These are phyloP conservation scores for Poeciliopsis presidionis DNA, from an alignment of 2,797 vertebrate species.

Conservation along the genomic window DNA sequence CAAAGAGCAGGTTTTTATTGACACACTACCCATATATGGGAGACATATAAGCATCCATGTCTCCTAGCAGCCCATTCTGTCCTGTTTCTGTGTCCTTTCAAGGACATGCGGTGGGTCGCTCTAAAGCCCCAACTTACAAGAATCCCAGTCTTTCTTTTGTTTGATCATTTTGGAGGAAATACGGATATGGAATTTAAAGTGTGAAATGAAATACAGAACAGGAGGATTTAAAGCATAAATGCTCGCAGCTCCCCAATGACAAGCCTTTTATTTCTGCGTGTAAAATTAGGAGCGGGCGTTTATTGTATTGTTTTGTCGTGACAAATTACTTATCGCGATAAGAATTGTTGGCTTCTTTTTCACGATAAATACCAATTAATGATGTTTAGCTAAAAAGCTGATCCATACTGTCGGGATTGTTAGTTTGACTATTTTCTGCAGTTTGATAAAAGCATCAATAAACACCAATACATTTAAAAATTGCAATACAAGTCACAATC, in stretches of 20 bases:
- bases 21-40: constrained; percentile 13
- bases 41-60: constrained; percentile 12
- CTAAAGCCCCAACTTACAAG: background rate
- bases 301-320: no score
- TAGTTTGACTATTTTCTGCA: no score
- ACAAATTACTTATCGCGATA: no score
- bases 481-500: no score
- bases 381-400: no score
- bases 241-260: background rate
- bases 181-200: background rate
- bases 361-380: no score
- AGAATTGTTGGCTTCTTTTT: no score
- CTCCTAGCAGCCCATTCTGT: constrained; percentile 7
- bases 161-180: background rate
- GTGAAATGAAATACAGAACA: background rate
- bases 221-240: background rate
- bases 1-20: constrained; percentile 22
- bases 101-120: constrained; percentile 33
- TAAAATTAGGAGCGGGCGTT: background rate
- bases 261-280: background rate
- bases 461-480: no score
- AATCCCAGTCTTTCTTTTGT: background rate
- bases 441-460: no score
- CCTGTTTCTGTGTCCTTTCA: constrained; percentile 30
- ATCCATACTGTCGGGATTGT: no score